Evolutionary conservation across 2,888 invertebrate genomes (phyloP).

Genomic region (Lycophotia porphyrea): DNA sequence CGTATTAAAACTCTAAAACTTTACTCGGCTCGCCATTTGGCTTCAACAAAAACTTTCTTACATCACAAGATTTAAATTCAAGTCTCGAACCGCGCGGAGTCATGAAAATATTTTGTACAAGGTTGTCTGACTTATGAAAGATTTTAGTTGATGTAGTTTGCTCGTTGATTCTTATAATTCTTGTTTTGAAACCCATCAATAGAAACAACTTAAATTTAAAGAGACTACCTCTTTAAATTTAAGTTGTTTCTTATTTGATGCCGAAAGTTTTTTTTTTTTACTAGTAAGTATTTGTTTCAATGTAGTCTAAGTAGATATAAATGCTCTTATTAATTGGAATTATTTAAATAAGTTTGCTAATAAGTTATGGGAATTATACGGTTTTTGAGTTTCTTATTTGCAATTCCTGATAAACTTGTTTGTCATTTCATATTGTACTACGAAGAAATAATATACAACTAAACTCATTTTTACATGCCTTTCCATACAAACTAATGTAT

Average conservation of each 20-base stretch:
- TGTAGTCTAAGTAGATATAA: slow-evolving; percentile 21
- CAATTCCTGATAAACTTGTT: neutral
- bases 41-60: slow-evolving; percentile 87
- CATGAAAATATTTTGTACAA: slow-evolving; percentile 68
- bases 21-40: slow-evolving; percentile 85
- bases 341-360: neutral
- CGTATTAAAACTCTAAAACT: slow-evolving; percentile 90
- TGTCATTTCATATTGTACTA: neutral
- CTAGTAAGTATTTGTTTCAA: neutral
- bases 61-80: slow-evolving; percentile 88
- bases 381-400: slow-evolving; percentile 1
- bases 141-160: slow-evolving; percentile 54
- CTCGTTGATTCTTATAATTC: slow-evolving; percentile 48
- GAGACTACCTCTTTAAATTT: too few relatives aligned
- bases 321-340: neutral
- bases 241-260: slow-evolving; percentile 17
- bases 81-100: slow-evolving; percentile 77
- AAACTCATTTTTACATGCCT: neutral
- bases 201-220: too few relatives aligned
- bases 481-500: neutral
- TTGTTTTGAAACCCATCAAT: slow-evolving; percentile 40
- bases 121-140: slow-evolving; percentile 67
- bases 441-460: neutral
- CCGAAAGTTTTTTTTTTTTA: neutral
- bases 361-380: neutral